Evolutionary conservation across 2,113 vertebrate species (phyloP), one percentile per base, ranked within the genome.

Genomic region (Sceloporus tristichus): DNA sequence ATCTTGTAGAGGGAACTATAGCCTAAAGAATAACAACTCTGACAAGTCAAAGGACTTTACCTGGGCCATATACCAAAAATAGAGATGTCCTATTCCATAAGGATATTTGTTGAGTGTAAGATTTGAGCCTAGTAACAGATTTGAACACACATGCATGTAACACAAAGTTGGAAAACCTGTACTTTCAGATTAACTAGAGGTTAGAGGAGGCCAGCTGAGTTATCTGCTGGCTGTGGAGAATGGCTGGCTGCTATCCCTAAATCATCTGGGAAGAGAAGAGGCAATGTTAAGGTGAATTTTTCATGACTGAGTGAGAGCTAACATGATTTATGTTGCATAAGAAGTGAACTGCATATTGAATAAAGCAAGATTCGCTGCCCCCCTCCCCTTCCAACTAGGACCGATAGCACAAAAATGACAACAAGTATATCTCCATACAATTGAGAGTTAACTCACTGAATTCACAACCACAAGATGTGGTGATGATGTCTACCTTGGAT

Each of bases 241-340:
- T 70, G 66, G 48, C 27, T 73, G 82, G 48, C 29, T n/a, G 65
- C 21, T 7, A 53, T 54, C 19, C n/a, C 9, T 71, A 84, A 25
- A 83, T 38, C 19, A 74, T 54, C 48, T 54, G 29, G 75, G 75
- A 84, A 70, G 16, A 74, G 5, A 53, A 71, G 40, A 84, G 53
- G 29, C n/a, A 53, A 84, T 56, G 42, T 5, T 73, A 56, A 54
- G 18, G 29, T 73, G 9, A 59, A 56, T 38, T 84, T 59, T 21
- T 74, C n/a, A 75, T 1, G 70, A 74, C 83, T 38, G n/a, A 74
- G 42, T 62, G 59, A 48, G 40, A 84, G 48, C 27, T 29, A 84
- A 9, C 21, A 23, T 70, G 65, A 83, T 83, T 83, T 84, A 84
- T 74, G 21, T 16, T 84, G 53, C n/a, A 59, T 84, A 34, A 23